phyloP scores from a whole-genome alignment of 2,797 vertebrate species.

The Semotilus atromaculatus region DNA sequence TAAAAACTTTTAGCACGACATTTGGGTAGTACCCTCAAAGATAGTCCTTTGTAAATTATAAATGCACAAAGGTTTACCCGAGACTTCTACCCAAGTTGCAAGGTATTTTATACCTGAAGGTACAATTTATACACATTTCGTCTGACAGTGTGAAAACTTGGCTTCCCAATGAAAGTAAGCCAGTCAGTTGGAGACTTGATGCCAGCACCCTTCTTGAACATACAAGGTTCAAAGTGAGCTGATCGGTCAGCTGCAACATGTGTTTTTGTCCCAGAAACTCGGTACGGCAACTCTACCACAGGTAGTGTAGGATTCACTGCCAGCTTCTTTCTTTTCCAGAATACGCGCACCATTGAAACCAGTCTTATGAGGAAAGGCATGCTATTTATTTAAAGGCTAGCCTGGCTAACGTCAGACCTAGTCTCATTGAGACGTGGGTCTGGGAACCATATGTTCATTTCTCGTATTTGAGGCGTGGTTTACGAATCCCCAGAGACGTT shows the following conservation, averaged over 20 bases:
- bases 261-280: background rate
- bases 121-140: background rate
- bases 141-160: background rate
- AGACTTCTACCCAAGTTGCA: background rate
- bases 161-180: background rate
- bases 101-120: background rate
- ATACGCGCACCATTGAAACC: background rate
- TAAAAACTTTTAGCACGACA: background rate
- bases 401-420: too few species aligned
- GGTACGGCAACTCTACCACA: background rate
- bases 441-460: too few species aligned
- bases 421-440: too few species aligned
- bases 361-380: background rate
- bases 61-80: background rate
- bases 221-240: background rate
- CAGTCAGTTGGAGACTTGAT: background rate
- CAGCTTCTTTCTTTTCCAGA: background rate
- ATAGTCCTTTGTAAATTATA: background rate
- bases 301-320: background rate
- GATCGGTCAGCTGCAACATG: background rate
- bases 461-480: too few species aligned
- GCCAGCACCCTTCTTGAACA: too few species aligned
- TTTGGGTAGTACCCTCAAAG: background rate
- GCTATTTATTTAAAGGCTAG: constrained; percentile 14
- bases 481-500: too few species aligned